Evolutionary conservation across 2,888 invertebrate genomes (phyloP).

Genomic region (Heteromyza rotundicornis): DNA sequence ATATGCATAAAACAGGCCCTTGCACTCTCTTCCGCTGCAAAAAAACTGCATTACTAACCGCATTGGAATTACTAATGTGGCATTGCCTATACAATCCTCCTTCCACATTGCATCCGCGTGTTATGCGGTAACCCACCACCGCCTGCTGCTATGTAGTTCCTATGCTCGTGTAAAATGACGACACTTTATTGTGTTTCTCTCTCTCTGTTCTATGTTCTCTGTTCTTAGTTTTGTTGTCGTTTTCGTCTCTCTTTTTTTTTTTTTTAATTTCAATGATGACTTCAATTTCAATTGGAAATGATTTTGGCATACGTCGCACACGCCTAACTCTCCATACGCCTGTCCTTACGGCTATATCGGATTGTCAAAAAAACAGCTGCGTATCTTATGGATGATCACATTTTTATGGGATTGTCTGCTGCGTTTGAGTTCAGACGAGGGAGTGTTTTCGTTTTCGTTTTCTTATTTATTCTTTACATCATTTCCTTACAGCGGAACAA

Average conservation of each 20-base stretch:
- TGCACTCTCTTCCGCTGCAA: background rate
- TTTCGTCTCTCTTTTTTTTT: background rate
- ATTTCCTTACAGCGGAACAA: too few species aligned
- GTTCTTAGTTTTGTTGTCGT: background rate
- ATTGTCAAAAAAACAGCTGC: too few species aligned
- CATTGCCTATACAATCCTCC: background rate
- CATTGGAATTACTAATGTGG: background rate
- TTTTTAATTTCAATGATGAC: constrained; percentile 7
- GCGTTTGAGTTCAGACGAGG: background rate
- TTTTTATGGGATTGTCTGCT: background rate
- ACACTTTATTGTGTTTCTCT: too few species aligned
- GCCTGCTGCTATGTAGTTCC: background rate
- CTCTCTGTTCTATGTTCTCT: too few species aligned
- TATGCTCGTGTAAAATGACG: background rate
- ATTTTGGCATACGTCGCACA: background rate
- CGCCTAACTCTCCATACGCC: too few species aligned
- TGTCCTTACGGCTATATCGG: too few species aligned
- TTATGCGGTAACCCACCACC: too few species aligned
- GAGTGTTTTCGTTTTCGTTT: background rate
- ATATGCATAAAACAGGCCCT: background rate
- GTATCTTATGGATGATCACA: background rate
- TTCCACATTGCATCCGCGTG: too few species aligned
- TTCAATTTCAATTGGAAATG: background rate
- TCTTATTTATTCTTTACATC: background rate
- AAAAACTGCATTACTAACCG: background rate